phyloP scores from a whole-genome alignment of 2,888 invertebrate species.

The Syritta pipiens region DNA sequence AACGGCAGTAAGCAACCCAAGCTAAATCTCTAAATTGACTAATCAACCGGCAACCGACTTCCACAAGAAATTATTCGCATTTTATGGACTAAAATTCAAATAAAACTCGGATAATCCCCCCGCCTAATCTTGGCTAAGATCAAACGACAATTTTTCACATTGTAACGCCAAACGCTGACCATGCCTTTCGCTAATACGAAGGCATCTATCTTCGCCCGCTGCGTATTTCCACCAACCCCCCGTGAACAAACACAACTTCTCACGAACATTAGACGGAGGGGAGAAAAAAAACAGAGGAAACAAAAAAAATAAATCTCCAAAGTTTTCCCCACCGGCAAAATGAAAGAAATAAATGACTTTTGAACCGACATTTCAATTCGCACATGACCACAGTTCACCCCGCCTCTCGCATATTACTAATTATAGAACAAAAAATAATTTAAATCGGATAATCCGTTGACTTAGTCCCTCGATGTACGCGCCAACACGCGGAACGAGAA shows the following conservation, averaged over 20 bases:
- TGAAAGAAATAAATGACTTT: conserved; percentile 26
- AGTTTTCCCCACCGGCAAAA: neutral
- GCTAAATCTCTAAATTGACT: no score
- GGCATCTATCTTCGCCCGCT: no score
- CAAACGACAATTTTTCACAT: neutral
- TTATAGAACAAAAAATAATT: conserved; percentile 40
- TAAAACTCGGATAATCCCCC: neutral
- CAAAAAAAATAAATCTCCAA: conserved; percentile 15
- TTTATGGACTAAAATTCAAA: no score
- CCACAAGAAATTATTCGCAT: no score
- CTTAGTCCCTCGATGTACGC: neutral
- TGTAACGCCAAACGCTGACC: no score
- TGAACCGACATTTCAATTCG: conserved; percentile 46
- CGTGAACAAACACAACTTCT: conserved; percentile 17
- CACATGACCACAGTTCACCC: neutral
- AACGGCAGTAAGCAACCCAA: no score
- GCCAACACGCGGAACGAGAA: conserved; percentile 30
- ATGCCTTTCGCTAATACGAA: no score
- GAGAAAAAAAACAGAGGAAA: no score
- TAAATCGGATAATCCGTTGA: conserved; percentile 34
- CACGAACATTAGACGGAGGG: no score
- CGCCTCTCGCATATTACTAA: conserved; percentile 32
- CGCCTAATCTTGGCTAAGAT: neutral
- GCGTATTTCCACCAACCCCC: neutral
- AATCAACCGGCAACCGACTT: no score